phyloP scores from a whole-genome alignment of 2,113 vertebrate species.

The Anolis carolinensis region DNA sequence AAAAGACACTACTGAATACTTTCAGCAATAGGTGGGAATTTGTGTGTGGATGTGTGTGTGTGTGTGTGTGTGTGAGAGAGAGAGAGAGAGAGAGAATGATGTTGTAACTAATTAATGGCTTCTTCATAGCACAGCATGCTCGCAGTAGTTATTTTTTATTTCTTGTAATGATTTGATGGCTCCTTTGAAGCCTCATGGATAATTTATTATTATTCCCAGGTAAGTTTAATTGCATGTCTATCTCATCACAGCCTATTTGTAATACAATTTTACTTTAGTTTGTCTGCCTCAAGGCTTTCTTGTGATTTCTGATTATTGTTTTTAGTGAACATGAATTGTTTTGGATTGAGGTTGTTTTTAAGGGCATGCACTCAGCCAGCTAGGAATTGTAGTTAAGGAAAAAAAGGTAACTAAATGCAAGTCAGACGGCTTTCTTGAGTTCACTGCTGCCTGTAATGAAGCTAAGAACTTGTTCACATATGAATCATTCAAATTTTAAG shows the following conservation, averaged over 20 bases:
- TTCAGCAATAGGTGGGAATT: not conserved
- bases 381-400: not conserved
- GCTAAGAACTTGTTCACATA: not conserved
- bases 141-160: not conserved
- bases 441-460: not conserved
- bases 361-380: not conserved
- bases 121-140: not conserved
- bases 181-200: conserved; percentile 11
- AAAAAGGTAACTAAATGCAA: not conserved
- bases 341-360: not conserved
- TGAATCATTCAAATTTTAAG: not conserved
- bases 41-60: not conserved
- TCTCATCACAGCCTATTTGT: conserved; percentile 14
- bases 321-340: not conserved
- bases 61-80: not conserved
- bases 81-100: too few relatives aligned
- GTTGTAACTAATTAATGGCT: conserved; percentile 1
- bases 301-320: not conserved
- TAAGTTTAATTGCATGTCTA: conserved; percentile 7
- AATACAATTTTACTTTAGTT: conserved; percentile 7
- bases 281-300: conserved; percentile 12
- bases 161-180: conserved; percentile 6
- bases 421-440: not conserved
- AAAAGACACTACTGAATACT: not conserved
- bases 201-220: conserved; percentile 26